Conservation (phyloP, 2,113 vertebrate genomes). For the Limnothrissa miodon region DNA sequence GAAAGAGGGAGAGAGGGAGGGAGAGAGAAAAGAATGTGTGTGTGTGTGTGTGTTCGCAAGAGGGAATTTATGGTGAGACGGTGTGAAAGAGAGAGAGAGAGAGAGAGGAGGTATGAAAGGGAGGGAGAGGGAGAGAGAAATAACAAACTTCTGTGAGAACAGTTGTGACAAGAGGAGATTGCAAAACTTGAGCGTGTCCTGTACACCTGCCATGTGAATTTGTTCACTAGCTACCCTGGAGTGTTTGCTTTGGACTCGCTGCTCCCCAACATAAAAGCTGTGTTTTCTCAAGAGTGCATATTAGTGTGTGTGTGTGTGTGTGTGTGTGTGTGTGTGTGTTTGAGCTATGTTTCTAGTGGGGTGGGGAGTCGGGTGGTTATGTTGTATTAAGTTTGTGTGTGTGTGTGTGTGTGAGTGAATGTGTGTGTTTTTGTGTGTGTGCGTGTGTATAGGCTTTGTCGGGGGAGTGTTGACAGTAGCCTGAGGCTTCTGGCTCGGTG, state of each 20-base stretch:
- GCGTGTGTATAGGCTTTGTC: constrained; percentile 6
- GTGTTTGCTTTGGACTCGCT: constrained; percentile 13
- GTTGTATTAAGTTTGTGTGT: neutral
- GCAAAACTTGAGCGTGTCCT: neutral
- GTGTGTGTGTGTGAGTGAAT: neutral
- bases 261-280: neutral
- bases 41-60: neutral
- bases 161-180: constrained; percentile 8
- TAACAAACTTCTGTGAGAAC: neutral
- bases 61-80: neutral
- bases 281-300: constrained; percentile 20
- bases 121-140: neutral
- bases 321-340: neutral
- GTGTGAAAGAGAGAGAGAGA: constrained; percentile 6
- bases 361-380: neutral
- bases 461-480: neutral
- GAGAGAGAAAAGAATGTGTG: constrained; percentile 26
- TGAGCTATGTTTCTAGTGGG: no score
- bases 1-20: constrained; percentile 23
- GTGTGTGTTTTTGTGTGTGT: neutral
- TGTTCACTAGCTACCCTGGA: neutral
- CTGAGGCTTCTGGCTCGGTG: neutral
- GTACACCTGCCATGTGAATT: constrained; percentile 4
- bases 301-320: neutral
- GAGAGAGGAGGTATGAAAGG: neutral